phyloP scores from a whole-genome alignment of 2,888 invertebrate species.

The Saturnia japonica region DNA sequence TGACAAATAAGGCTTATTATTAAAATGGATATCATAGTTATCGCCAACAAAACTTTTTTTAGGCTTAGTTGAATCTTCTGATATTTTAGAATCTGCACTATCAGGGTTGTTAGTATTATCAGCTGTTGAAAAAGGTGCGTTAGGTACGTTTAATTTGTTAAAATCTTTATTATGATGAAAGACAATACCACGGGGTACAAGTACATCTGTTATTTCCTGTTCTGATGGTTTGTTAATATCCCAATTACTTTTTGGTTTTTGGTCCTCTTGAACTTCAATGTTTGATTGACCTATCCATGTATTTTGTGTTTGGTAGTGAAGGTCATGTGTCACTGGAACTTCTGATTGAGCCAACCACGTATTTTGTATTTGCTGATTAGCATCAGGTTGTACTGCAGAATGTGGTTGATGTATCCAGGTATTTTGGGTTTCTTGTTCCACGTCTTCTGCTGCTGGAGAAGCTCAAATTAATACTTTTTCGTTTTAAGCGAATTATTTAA shows the following conservation, averaged over 20 bases:
- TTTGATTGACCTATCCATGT: constrained; percentile 18
- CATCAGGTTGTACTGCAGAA: constrained; percentile 2
- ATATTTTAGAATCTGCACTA: too few species aligned
- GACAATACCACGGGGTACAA: too few species aligned
- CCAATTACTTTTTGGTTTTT: constrained; percentile 18
- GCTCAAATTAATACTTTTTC: not conserved
- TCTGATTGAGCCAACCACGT: constrained; percentile 15
- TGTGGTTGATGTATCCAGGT: not conserved
- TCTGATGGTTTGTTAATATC: not conserved
- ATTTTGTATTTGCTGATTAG: constrained; percentile 23
- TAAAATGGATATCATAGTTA: too few species aligned
- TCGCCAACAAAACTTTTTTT: too few species aligned
- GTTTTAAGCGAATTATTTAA: not conserved
- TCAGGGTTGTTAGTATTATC: too few species aligned
- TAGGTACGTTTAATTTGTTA: too few species aligned
- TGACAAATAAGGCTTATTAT: too few species aligned
- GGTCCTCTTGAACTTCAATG: not conserved
- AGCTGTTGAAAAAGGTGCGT: too few species aligned
- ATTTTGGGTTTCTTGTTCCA: constrained; percentile 6
- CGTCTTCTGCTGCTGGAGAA: constrained; percentile 11
- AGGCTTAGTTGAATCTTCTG: too few species aligned
- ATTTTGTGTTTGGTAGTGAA: constrained; percentile 27
- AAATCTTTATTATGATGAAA: too few species aligned
- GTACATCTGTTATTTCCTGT: not conserved
- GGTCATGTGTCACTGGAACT: constrained; percentile 17